Conservation (phyloP, 2,888 invertebrate species). For the Chouioia cunea region DNA sequence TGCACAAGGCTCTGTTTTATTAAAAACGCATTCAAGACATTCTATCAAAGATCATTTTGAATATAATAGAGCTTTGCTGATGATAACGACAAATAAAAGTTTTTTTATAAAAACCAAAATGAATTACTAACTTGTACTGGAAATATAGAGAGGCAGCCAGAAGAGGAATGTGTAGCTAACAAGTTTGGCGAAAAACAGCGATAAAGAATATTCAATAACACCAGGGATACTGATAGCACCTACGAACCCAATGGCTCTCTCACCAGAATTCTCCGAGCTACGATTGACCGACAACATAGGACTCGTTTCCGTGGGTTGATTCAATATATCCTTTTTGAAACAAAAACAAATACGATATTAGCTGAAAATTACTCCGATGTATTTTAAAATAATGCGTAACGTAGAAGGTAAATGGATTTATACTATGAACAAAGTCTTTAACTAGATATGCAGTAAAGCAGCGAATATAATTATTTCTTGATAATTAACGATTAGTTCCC, state of each 20-base stretch:
- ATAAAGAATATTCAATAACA: slow-evolving; percentile 92
- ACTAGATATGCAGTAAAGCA: slow-evolving; percentile 11
- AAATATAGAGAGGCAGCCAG: slow-evolving; percentile 94
- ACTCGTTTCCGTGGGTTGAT: slow-evolving; percentile 60
- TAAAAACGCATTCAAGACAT: too few species aligned
- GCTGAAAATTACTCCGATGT: neutral
- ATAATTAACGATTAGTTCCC: too few species aligned
- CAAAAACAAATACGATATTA: too few species aligned
- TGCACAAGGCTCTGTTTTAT: too few species aligned
- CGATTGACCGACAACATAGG: slow-evolving; percentile 64
- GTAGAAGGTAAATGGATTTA: neutral
- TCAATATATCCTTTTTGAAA: slow-evolving; percentile 49
- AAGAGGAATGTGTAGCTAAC: slow-evolving; percentile 97
- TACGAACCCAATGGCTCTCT: slow-evolving; percentile 80
- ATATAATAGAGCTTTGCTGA: too few species aligned
- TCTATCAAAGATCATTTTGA: too few species aligned
- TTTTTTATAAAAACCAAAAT: too few species aligned
- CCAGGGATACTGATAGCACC: slow-evolving; percentile 89
- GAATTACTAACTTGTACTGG: slow-evolving; percentile 80
- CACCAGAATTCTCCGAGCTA: slow-evolving; percentile 52
- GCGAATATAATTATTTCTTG: too few species aligned
- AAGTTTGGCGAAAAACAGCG: slow-evolving; percentile 95
- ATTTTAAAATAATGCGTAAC: neutral
- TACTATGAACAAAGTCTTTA: neutral
- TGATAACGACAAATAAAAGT: too few species aligned